Percentiles rank a stretch among this genome's conserved stretches.
Conservation (phyloP, 23 tunicate genomes). For the Trididemnum clinides region DNA sequence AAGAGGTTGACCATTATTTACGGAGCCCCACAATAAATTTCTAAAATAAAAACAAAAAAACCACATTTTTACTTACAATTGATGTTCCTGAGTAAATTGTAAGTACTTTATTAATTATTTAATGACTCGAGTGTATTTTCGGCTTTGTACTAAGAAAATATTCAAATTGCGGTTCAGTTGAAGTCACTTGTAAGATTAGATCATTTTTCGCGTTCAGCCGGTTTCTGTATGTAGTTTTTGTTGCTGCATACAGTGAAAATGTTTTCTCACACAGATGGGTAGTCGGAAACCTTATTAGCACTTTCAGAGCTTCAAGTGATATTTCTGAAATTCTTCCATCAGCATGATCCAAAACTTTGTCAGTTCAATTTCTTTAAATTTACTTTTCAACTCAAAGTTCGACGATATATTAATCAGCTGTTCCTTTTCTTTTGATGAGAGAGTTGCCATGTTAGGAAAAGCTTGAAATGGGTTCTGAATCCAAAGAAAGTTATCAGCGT, state of each 20-base stretch:
- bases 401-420: conserved; percentile 29
- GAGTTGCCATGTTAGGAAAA: conserved; percentile 33
- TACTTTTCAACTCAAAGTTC: conserved; percentile 28
- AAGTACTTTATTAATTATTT: too few species aligned
- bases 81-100: conserved; percentile 19
- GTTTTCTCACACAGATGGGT: conserved; percentile 5
- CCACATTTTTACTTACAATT: too few species aligned
- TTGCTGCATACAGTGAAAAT: conserved; percentile 2
- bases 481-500: conserved; percentile 25
- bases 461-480: conserved; percentile 31
- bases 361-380: conserved; percentile 17
- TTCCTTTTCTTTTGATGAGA: conserved; percentile 28
- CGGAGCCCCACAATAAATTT: too few species aligned
- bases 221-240: conserved; percentile 12
- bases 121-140: conserved; percentile 9
- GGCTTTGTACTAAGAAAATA: conserved; percentile 8
- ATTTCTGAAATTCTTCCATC: conserved; percentile 36
- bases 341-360: conserved; percentile 33
- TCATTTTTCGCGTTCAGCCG: conserved; percentile 2
- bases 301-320: conserved; percentile 13
- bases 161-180: conserved; percentile 8
- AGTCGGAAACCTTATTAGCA: conserved; percentile 16
- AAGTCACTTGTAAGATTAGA: conserved; percentile 15
- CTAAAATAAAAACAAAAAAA: too few species aligned
- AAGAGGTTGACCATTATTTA: too few species aligned